Conservation (phyloP, 1,140 invertebrate species). For the Leptinotarsa lineolata region DNA sequence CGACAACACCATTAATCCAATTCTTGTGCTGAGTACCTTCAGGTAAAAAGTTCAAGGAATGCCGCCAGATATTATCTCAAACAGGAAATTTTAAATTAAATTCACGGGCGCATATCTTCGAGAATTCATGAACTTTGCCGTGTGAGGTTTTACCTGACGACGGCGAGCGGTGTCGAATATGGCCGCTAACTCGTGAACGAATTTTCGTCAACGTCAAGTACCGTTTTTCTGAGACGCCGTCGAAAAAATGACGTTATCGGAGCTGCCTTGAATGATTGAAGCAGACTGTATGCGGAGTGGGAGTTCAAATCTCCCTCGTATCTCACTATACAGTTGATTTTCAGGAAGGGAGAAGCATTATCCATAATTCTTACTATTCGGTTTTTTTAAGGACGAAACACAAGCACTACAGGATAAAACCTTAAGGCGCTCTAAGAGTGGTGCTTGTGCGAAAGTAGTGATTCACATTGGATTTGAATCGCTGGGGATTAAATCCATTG, state of each 20-base stretch:
- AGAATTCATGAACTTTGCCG: not conserved
- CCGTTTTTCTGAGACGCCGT: not conserved
- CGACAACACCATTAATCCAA: constrained; percentile 8
- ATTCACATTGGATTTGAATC: too few relatives aligned
- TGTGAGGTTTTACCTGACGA: not conserved
- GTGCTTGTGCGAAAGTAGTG: too few relatives aligned
- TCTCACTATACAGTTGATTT: too few relatives aligned
- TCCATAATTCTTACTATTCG: too few relatives aligned
- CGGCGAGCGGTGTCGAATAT: not conserved
- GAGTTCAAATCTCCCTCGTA: too few relatives aligned
- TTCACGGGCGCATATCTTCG: constrained; percentile 3
- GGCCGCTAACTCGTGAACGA: not conserved
- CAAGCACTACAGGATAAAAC: too few relatives aligned
- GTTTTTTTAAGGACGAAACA: too few relatives aligned
- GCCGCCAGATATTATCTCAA: constrained; percentile 1
- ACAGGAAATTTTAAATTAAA: constrained; percentile 9
- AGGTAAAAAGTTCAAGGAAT: constrained; percentile 8
- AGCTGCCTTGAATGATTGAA: too few relatives aligned
- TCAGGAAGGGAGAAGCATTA: too few relatives aligned
- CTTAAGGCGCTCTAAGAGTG: too few relatives aligned
- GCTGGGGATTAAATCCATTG: too few relatives aligned
- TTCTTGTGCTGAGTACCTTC: constrained; percentile 3
- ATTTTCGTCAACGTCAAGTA: not conserved
- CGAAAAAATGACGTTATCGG: not conserved
- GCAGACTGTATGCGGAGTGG: too few relatives aligned